Evolutionary conservation across 2,113 vertebrate species (phyloP).

Genomic region (Megaceryle torquata): DNA sequence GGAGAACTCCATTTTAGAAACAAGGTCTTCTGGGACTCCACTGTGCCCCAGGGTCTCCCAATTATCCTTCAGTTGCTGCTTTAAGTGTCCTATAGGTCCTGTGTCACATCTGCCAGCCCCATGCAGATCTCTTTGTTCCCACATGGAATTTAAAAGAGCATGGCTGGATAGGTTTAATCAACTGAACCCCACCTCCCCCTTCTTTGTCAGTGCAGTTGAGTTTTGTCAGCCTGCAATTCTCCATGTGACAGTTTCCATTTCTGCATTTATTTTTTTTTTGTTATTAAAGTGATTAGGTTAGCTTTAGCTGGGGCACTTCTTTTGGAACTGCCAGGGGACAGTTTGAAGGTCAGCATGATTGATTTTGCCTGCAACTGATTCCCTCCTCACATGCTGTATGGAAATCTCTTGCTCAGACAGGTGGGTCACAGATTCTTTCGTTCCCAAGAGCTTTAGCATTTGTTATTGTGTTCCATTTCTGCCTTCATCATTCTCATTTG

Average conservation of each 20-base stretch:
- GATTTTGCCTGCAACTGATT: neutral
- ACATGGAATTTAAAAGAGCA: neutral
- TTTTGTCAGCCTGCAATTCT: neutral
- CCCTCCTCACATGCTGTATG: fast-evolving
- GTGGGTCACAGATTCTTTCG: neutral
- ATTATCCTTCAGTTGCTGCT: neutral
- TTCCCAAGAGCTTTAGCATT: neutral
- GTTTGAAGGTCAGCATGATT: constrained; percentile 20
- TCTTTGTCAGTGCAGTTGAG: neutral
- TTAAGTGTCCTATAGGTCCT: neutral
- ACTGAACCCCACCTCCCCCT: neutral
- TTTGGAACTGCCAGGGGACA: constrained; percentile 10
- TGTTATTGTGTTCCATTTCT: neutral
- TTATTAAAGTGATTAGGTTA: neutral
- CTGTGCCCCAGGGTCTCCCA: neutral
- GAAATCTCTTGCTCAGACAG: neutral
- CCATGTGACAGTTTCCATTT: neutral
- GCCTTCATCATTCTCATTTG: neutral
- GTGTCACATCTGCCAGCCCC: neutral
- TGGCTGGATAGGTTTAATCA: neutral
- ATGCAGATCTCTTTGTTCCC: neutral
- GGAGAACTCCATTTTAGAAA: neutral
- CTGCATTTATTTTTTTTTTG: neutral
- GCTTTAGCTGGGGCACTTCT: constrained; percentile 21
- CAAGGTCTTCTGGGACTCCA: neutral